These are phyloP conservation scores for Caenorhabditis sp. DNA, from an alignment of 2,888 invertebrate species.

Conservation along the genomic window DNA sequence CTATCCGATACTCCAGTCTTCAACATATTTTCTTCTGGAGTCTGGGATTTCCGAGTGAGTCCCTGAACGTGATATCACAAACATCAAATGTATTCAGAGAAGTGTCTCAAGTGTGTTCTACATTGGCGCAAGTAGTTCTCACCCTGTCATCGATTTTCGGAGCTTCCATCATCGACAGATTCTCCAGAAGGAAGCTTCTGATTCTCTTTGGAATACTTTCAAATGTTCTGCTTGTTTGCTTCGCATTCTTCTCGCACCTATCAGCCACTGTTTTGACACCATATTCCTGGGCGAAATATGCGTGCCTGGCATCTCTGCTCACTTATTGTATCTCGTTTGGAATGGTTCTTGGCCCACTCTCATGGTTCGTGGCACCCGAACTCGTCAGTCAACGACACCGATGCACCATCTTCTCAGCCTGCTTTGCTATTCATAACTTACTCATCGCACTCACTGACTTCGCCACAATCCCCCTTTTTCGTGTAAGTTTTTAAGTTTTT, in stretches of 20 bases:
- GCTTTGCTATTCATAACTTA: constrained; percentile 79
- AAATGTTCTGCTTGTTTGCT: constrained; percentile 73
- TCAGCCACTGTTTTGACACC: constrained; percentile 12
- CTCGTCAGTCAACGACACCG: constrained; percentile 79
- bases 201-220: constrained; percentile 73
- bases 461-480: constrained; percentile 75
- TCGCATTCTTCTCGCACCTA: constrained; percentile 73
- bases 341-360: constrained; percentile 77
- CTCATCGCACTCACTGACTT: constrained; percentile 79
- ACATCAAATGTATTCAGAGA: constrained; percentile 61
- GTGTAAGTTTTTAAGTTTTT: constrained; percentile 51
- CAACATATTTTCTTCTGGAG: constrained; percentile 75
- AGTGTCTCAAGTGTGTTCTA: constrained; percentile 76
- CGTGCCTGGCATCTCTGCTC: constrained; percentile 72
- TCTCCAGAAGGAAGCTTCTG: constrained; percentile 75
- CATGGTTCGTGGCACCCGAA: constrained; percentile 81
- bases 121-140: constrained; percentile 74
- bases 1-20: constrained; percentile 80
- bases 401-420: constrained; percentile 78
- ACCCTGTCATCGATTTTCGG: constrained; percentile 75
- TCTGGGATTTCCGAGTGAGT: constrained; percentile 66
- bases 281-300: constrained; percentile 69
- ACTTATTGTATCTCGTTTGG: constrained; percentile 77
- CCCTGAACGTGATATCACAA: no score
- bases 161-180: constrained; percentile 77